Evolutionary conservation across 1,140 invertebrate species (phyloP).

Genomic region (Monomorium pharaonis): DNA sequence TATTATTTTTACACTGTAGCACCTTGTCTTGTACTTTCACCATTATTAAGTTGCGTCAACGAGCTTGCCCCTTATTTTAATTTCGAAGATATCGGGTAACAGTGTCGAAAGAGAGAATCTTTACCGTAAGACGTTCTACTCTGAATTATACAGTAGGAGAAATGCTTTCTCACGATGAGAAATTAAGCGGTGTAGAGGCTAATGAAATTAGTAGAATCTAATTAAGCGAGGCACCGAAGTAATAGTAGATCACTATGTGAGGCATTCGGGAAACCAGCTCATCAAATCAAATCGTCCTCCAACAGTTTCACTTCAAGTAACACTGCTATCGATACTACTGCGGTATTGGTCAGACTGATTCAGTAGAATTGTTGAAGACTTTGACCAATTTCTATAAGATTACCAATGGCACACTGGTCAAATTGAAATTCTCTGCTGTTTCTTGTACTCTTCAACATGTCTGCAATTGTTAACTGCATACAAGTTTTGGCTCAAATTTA

Average conservation of each 20-base stretch:
- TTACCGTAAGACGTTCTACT: background rate
- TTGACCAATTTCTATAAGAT: background rate
- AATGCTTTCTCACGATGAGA: background rate
- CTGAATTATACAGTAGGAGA: background rate
- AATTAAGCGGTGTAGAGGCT: background rate
- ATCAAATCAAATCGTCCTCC: background rate
- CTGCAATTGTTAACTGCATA: background rate
- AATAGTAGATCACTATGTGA: background rate
- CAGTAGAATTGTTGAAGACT: conserved; percentile 23
- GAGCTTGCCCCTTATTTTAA: background rate
- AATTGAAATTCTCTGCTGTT: conserved; percentile 6
- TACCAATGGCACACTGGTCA: background rate
- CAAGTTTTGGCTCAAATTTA: background rate
- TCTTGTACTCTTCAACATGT: background rate
- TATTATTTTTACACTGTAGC: conserved; percentile 3
- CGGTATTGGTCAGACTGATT: conserved; percentile 18
- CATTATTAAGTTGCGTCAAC: conserved; percentile 23
- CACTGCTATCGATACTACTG: background rate
- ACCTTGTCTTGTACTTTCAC: background rate
- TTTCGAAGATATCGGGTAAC: background rate
- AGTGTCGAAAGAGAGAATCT: background rate
- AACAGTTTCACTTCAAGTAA: too few relatives aligned
- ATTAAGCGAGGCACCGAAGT: background rate
- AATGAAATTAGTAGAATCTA: background rate
- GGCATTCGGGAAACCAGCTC: background rate